phyloP scores from a whole-genome alignment of 1,140 invertebrate genomes.

The Drosophila kanapiae region DNA sequence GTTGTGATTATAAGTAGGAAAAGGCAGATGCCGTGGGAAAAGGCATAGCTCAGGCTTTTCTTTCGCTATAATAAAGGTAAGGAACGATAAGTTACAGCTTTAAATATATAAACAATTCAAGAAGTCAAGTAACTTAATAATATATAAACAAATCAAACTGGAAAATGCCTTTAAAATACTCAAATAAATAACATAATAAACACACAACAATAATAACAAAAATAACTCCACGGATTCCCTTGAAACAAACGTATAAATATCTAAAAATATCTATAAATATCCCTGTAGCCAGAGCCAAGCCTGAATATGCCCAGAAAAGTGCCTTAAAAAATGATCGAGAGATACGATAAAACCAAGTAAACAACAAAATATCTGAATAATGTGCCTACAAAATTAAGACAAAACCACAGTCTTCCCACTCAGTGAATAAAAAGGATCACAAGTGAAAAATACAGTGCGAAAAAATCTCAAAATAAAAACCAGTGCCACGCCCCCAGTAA shows the following conservation, averaged over 20 bases:
- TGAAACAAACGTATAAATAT: background rate
- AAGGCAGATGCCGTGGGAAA: background rate
- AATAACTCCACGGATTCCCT: background rate
- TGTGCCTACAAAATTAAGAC: constrained; percentile 56
- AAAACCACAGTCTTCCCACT: constrained; percentile 44
- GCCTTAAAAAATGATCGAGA: constrained; percentile 45
- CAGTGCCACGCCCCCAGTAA: constrained; percentile 48
- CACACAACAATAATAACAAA: background rate
- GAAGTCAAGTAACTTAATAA: background rate
- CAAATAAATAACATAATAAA: background rate
- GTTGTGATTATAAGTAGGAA: constrained; percentile 7
- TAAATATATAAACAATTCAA: background rate
- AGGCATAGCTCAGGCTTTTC: background rate
- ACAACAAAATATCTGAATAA: constrained; percentile 33
- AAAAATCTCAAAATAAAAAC: constrained; percentile 14
- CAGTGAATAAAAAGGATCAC: background rate
- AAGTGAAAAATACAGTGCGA: constrained; percentile 39
- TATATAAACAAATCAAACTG: background rate
- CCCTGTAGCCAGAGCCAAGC: constrained; percentile 17
- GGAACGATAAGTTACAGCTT: background rate
- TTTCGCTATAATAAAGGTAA: background rate
- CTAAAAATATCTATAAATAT: background rate
- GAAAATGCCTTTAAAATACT: background rate
- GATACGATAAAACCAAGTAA: background rate
- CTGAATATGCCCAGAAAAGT: constrained; percentile 67